Base-by-base conservation (phyloP, 1,140 invertebrate genomes). In the Phenacoccus solenopsis region DNA sequence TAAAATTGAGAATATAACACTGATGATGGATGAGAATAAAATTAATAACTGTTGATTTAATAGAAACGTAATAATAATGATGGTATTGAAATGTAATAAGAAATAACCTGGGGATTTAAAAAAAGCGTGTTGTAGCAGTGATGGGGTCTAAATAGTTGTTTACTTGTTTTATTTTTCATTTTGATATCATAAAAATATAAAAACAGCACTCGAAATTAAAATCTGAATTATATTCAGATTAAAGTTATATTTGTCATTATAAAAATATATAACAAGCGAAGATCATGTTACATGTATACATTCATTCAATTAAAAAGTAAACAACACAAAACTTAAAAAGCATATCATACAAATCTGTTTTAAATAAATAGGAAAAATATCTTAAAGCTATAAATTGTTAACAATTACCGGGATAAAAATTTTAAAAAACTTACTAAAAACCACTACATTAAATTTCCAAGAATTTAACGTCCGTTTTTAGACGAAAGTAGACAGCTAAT, bases 291-390 rank as follows among this genome's bases (percentile, higher is more conserved):
- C 38, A 49, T 49, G 38, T 49, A 32, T 32, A 49, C 38, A 49
- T 64, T 38, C 32, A n/a, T 38, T 64, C 25, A 64, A 64, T 64
- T 27, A 64, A 64, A 64, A 64, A 64, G 25, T 64, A 64, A 64
- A 64, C 59, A 64, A 64, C 59, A 64, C 21, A 64, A 64, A 64
- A 64, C 22, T 64, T 49, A 64, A 64, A 64, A 64, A 64, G 59
- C 59, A 22, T 64, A 64, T 64, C 13, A 64, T 64, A 64, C 59
- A 64, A 64, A 64, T 64, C 59, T 64, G 38, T 64, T 64, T 64
- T 24, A 64, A 64, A 64, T 64, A 64, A 64, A 64, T 64, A 64
- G 59, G 59, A 64, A 64, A 38, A 64, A 22, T 64, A 64, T 25
- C 59, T 64, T 64, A 64, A 64, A 64, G 59, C 21, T 64, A 64